A percentile compares a stretch with the other conserved stretches of the same genome.
Evolutionary conservation across 2,113 vertebrate genomes (phyloP).

Genomic region (Rostratula benghalensis): DNA sequence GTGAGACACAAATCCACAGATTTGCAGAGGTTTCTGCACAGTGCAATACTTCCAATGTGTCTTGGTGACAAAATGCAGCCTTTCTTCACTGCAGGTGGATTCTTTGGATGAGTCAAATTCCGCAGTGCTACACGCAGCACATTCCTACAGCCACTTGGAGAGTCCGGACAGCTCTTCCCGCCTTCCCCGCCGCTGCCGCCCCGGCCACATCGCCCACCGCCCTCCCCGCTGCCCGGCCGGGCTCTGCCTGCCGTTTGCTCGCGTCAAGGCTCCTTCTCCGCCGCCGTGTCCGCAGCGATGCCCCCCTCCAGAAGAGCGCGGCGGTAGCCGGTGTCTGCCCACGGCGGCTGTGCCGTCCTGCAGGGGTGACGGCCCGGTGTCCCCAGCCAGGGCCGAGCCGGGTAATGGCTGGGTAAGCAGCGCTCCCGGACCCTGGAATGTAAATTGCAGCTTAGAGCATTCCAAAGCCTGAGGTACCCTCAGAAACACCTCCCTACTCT

Average conservation of each 20-base stretch:
- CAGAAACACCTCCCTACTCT: background rate
- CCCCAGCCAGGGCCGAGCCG: background rate
- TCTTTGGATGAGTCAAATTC: background rate
- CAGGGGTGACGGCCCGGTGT: background rate
- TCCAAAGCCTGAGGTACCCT: background rate
- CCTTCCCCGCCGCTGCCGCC: background rate
- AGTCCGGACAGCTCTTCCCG: background rate
- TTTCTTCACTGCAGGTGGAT: background rate
- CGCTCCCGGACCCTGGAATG: slow-evolving; percentile 7
- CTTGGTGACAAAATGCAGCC: background rate
- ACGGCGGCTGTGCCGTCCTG: background rate
- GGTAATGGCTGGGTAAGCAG: background rate
- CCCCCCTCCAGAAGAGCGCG: background rate
- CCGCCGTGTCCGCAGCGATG: background rate
- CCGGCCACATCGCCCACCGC: rapidly evolving
- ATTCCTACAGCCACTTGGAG: background rate
- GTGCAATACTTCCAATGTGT: background rate
- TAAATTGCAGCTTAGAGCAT: slow-evolving; percentile 42
- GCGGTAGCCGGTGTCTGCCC: background rate
- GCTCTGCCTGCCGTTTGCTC: background rate
- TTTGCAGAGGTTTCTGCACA: background rate
- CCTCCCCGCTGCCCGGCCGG: background rate
- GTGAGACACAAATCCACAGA: background rate
- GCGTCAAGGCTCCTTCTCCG: background rate
- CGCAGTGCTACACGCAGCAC: background rate